These are phyloP conservation scores for Drosophila pseudoananassae DNA, from an alignment of 1,140 invertebrate genomes.

Conservation along the genomic window DNA sequence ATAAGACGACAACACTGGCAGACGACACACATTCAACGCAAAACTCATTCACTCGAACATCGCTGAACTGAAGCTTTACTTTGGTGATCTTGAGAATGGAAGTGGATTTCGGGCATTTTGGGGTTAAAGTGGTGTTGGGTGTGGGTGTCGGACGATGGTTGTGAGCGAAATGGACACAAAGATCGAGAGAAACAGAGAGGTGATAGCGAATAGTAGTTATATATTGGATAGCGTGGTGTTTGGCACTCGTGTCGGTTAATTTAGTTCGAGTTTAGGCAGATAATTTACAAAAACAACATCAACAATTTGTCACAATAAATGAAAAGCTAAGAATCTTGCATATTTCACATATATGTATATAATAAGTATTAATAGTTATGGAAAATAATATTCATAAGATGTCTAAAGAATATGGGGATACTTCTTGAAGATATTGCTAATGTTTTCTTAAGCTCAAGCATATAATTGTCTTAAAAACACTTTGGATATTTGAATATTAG, in stretches of 20 bases:
- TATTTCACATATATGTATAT: conserved; percentile 27
- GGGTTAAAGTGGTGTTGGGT: not conserved
- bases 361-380: conserved; percentile 36
- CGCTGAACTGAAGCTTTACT: conserved; percentile 29
- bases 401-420: conserved; percentile 28
- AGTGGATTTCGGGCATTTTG: conserved; percentile 1
- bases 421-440: conserved; percentile 1
- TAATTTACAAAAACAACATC: conserved; percentile 83
- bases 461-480: conserved; percentile 8
- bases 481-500: conserved; percentile 5
- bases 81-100: conserved; percentile 17
- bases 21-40: conserved; percentile 43
- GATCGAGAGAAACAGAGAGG: conserved; percentile 15
- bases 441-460: conserved; percentile 27
- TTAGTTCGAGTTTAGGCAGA: conserved; percentile 70
- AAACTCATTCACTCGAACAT: conserved; percentile 35
- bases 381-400: conserved; percentile 27
- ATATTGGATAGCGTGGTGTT: conserved; percentile 35
- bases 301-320: conserved; percentile 55
- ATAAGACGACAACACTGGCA: conserved; percentile 70
- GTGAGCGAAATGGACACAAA: conserved; percentile 28
- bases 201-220: conserved; percentile 34
- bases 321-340: conserved; percentile 34
- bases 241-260: conserved; percentile 49
- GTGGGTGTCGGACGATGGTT: conserved; percentile 14